A percentile compares a stretch with the other conserved stretches of the same genome.
Evolutionary conservation across 2,113 vertebrate genomes (phyloP).

Genomic region (Craseonycteris thonglongyai): DNA sequence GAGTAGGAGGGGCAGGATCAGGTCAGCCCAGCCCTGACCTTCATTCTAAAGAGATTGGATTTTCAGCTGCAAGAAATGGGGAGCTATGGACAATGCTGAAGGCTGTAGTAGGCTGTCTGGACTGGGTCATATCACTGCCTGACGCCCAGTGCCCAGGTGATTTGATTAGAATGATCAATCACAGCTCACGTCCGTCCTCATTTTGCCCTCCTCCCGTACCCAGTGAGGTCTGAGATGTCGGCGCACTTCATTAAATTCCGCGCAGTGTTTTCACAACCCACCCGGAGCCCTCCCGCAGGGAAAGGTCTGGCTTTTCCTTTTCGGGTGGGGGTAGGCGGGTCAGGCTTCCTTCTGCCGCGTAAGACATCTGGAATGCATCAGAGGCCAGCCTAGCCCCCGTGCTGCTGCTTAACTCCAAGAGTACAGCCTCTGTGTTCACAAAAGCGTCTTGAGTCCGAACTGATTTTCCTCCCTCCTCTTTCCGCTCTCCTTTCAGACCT

Average conservation of each 20-base stretch:
- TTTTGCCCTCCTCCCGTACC: rapidly evolving
- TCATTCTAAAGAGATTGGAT: not conserved
- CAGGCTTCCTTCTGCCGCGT: not conserved
- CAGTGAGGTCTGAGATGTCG: not conserved
- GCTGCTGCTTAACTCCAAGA: not conserved
- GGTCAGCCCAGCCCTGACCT: rapidly evolving
- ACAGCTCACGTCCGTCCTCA: rapidly evolving
- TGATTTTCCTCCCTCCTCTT: not conserved
- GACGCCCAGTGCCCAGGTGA: rapidly evolving
- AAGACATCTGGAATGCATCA: constrained; percentile 13
- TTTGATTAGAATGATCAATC: rapidly evolving
- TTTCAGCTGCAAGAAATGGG: not conserved
- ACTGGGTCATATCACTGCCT: rapidly evolving
- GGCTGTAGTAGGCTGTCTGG: rapidly evolving
- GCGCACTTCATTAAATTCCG: not conserved
- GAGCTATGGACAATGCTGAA: not conserved
- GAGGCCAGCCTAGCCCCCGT: not conserved
- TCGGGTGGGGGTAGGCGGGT: not conserved
- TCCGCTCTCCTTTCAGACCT: constrained; percentile 7
- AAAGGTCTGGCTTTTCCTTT: constrained; percentile 3
- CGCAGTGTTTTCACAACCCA: not conserved
- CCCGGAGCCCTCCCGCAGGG: not conserved
- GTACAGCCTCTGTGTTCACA: rapidly evolving
- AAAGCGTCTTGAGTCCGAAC: rapidly evolving
- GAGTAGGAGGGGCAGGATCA: not conserved